Conservation (phyloP, 1,140 invertebrate species). For the Trachymyrmex septentrionalis region DNA sequence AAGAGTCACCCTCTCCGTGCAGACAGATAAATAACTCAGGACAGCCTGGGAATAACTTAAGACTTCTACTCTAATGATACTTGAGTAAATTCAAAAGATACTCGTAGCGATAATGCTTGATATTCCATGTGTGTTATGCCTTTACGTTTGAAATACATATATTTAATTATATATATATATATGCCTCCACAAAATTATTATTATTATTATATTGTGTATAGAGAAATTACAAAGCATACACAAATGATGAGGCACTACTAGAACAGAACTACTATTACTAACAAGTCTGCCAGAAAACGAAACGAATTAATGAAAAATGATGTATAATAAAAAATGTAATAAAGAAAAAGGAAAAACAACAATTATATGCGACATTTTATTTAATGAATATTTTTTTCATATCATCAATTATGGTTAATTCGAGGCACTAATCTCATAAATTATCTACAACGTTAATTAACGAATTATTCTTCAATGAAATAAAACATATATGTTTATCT, state of each 20-base stretch:
- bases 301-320: background rate
- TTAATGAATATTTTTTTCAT: background rate
- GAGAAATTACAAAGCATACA: too few relatives aligned
- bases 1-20: constrained; percentile 69
- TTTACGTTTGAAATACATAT: too few relatives aligned
- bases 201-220: too few relatives aligned
- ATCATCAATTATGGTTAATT: background rate
- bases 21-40: constrained; percentile 76
- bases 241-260: too few relatives aligned
- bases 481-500: background rate
- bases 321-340: background rate
- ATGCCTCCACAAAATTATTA: too few relatives aligned
- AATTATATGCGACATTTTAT: too few relatives aligned
- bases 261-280: too few relatives aligned
- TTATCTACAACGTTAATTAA: background rate
- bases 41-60: constrained; percentile 77
- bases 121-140: background rate
- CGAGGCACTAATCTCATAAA: constrained; percentile 4
- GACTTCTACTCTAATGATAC: constrained; percentile 57
- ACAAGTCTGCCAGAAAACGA: too few relatives aligned
- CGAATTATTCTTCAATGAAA: background rate
- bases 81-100: constrained; percentile 54
- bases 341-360: background rate
- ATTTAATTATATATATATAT: too few relatives aligned
- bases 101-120: background rate